phyloP scores from a whole-genome alignment of 1,140 invertebrate species.

The Sycophila sp. region DNA sequence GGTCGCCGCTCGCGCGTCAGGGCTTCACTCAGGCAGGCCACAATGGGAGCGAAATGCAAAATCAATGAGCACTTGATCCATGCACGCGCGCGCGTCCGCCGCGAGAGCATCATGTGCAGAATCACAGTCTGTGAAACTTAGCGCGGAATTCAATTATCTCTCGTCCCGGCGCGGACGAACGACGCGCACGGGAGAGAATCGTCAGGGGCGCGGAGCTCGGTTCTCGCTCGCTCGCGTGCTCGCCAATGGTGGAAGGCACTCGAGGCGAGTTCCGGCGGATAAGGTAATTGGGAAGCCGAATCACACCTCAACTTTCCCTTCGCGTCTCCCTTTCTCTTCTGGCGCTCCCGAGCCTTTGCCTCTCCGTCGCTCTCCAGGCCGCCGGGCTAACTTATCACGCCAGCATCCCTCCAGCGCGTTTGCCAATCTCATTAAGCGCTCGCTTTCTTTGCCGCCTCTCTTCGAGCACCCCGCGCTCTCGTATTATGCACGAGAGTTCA shows the following conservation, averaged over 20 bases:
- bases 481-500: no score
- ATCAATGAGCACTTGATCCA: conserved; percentile 7
- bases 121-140: conserved; percentile 23
- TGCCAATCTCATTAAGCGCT: no score
- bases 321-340: not conserved
- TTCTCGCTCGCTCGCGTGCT: not conserved
- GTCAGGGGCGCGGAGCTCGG: not conserved
- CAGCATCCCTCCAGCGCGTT: no score
- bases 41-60: not conserved
- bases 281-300: conserved; percentile 37
- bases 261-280: conserved; percentile 24
- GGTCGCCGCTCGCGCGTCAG: no score
- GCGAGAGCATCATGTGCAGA: conserved; percentile 3
- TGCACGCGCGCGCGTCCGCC: no score
- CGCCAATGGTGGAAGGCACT: not conserved
- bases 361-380: not conserved
- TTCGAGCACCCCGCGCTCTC: no score
- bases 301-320: not conserved
- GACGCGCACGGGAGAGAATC: not conserved
- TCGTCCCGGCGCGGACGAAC: not conserved
- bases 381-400: no score
- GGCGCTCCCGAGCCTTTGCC: not conserved
- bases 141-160: conserved; percentile 21
- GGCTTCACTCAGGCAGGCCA: no score
- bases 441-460: no score